These are phyloP conservation scores for Drosophila subobscura DNA, from an alignment of 1,140 invertebrate species.

Conservation along the genomic window DNA sequence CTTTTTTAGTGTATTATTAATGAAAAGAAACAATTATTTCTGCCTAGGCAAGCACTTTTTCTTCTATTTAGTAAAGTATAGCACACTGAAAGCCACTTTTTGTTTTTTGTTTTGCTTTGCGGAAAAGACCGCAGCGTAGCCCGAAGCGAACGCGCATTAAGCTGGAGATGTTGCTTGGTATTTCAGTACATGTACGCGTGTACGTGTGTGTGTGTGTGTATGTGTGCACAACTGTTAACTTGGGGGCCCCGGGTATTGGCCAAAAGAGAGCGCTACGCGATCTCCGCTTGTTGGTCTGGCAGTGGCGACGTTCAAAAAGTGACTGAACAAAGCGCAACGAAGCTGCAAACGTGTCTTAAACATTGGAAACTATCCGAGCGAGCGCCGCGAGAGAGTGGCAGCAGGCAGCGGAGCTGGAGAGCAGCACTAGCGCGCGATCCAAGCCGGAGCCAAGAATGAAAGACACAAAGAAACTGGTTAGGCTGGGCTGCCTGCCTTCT, in stretches of 20 bases:
- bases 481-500: conserved; percentile 15
- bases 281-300: conserved; percentile 51
- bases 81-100: conserved; percentile 51
- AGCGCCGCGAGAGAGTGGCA: conserved; percentile 11
- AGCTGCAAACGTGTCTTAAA: conserved; percentile 72
- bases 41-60: conserved; percentile 53
- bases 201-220: too few species aligned
- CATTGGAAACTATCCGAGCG: conserved; percentile 32
- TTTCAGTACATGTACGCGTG: too few species aligned
- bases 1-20: conserved; percentile 39
- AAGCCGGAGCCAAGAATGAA: conserved; percentile 55
- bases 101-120: conserved; percentile 22
- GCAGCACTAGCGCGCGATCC: conserved; percentile 2
- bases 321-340: conserved; percentile 67
- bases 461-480: conserved; percentile 60
- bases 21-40: conserved; percentile 40
- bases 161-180: conserved; percentile 3
- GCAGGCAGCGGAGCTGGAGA: too few species aligned
- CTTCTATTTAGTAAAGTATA: conserved; percentile 43
- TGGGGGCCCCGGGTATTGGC: conserved; percentile 6
- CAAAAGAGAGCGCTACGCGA: conserved; percentile 27
- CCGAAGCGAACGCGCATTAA: conserved; percentile 60
- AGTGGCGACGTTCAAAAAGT: conserved; percentile 61
- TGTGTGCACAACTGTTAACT: conserved; percentile 19
- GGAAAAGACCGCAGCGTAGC: conserved; percentile 1